These are phyloP conservation scores for Probaryconus sp. DNA, from an alignment of 1,140 invertebrate genomes.

Conservation along the genomic window DNA sequence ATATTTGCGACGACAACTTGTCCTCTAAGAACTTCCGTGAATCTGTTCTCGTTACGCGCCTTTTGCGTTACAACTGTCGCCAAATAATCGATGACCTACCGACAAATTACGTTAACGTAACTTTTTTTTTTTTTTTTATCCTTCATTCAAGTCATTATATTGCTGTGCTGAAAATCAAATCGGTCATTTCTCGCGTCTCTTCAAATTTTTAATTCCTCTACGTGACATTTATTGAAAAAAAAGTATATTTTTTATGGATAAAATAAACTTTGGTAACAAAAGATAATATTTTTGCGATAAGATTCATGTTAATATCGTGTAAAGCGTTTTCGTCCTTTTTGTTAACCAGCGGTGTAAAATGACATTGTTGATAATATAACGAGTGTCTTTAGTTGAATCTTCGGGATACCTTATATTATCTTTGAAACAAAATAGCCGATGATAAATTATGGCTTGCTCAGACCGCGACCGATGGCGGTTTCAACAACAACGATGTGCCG, in stretches of 20 bases:
- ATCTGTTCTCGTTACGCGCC: conserved; percentile 11
- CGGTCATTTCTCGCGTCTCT: too few species aligned
- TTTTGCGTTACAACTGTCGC: conserved; percentile 32
- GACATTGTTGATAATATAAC: background rate
- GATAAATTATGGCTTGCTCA: conserved; percentile 13
- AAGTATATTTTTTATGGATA: too few species aligned
- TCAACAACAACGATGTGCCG: conserved; percentile 18
- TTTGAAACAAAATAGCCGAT: conserved; percentile 13
- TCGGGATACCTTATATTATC: conserved; percentile 13
- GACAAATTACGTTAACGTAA: background rate
- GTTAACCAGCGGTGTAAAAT: too few species aligned
- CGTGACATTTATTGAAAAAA: too few species aligned
- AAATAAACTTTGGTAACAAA: too few species aligned
- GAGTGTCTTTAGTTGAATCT: background rate
- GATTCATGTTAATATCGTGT: too few species aligned
- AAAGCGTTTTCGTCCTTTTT: too few species aligned
- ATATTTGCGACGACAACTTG: conserved; percentile 52
- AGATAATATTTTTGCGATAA: too few species aligned
- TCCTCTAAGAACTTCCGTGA: conserved; percentile 47
- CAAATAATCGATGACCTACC: conserved; percentile 21
- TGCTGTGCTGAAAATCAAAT: too few species aligned
- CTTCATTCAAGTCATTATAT: background rate
- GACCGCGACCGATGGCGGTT: conserved; percentile 13
- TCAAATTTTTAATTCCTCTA: too few species aligned
- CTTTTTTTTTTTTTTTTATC: background rate